Conservation (phyloP, 2,797 vertebrate genomes). For the Epinephelus coioides region DNA sequence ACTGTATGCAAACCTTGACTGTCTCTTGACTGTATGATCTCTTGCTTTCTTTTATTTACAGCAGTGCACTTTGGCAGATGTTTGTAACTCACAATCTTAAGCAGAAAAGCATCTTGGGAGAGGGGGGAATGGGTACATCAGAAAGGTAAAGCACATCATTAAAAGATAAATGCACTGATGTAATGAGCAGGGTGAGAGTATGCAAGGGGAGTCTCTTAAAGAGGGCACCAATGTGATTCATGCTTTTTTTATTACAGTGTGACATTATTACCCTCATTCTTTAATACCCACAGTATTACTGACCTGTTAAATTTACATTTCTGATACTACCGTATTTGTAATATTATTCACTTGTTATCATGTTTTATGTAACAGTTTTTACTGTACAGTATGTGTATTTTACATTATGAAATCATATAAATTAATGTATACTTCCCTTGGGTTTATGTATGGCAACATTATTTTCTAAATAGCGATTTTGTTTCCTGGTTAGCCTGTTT, state of each 20-base stretch:
- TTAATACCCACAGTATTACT: constrained; percentile 33
- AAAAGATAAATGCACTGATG: neutral
- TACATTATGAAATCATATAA: constrained; percentile 23
- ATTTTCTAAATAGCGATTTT: constrained; percentile 10
- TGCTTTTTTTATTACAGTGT: constrained; percentile 10
- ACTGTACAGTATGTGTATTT: constrained; percentile 20
- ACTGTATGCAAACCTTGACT: neutral
- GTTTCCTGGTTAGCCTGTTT: constrained; percentile 1
- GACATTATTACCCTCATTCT: neutral
- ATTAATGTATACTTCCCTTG: constrained; percentile 9
- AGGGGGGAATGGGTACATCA: neutral
- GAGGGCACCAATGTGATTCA: neutral
- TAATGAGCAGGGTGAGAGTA: too few species aligned
- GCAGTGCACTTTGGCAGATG: neutral
- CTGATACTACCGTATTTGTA: neutral
- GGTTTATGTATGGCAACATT: neutral
- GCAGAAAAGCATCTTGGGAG: neutral
- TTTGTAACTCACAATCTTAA: neutral
- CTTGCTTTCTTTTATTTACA: neutral
- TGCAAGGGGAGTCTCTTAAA: neutral
- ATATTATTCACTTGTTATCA: constrained; percentile 7
- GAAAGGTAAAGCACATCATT: neutral
- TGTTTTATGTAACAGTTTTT: constrained; percentile 10
- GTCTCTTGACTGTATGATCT: neutral
- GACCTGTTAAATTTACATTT: neutral